Percentiles rank a stretch among this genome's conserved stretches.
phyloP scores from a whole-genome alignment of 2,113 vertebrate genomes.

The Anolis carolinensis region DNA sequence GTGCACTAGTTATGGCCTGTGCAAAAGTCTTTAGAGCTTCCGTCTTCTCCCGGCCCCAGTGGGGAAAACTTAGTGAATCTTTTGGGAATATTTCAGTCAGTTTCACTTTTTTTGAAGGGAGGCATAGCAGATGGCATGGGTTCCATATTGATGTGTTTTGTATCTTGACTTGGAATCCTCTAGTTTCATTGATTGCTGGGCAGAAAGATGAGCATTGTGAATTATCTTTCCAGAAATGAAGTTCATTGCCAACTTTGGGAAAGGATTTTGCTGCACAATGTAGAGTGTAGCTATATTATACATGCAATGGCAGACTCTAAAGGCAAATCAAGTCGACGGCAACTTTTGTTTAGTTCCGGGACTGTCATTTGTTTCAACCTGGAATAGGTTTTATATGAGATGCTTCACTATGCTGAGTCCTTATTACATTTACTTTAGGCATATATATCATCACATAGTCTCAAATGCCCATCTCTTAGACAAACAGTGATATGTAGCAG shows the following conservation, averaged over 20 bases:
- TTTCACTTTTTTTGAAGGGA: background rate
- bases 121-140: background rate
- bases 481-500: too few species aligned
- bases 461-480: too few species aligned
- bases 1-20: accelerated
- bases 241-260: background rate
- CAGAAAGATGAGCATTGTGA: background rate
- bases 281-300: background rate
- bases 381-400: background rate
- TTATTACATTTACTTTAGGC: too few species aligned
- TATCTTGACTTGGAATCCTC: slow-evolving; percentile 43
- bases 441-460: too few species aligned
- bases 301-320: too few species aligned
- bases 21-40: background rate
- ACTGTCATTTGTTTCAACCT: background rate
- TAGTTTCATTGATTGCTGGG: background rate
- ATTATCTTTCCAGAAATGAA: background rate
- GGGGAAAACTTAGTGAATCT: slow-evolving; percentile 10
- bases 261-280: background rate
- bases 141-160: accelerated
- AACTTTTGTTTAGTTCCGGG: background rate
- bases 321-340: too few species aligned
- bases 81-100: background rate
- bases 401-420: background rate
- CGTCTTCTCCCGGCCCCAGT: background rate